A percentile compares a stretch with the other conserved stretches of the same genome.
phyloP scores from a whole-genome alignment of 2,797 vertebrate genomes.

The Melanotaenia nigrans region DNA sequence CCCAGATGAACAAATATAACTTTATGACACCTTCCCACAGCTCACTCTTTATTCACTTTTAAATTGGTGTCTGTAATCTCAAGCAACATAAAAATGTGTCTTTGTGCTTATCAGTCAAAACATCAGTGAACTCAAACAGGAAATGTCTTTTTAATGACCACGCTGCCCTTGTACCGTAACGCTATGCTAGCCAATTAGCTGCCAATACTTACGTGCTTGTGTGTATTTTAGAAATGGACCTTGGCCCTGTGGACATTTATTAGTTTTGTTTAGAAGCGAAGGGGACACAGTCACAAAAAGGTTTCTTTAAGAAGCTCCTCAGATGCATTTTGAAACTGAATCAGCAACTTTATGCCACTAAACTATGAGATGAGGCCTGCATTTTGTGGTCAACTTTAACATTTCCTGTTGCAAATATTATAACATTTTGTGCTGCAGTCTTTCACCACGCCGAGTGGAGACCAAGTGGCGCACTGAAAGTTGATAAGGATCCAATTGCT shows the following conservation, averaged over 20 bases:
- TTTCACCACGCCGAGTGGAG: constrained; percentile 34
- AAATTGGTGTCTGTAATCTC: constrained; percentile 34
- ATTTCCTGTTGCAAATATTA: constrained; percentile 60
- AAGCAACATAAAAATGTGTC: constrained; percentile 61
- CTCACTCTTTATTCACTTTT: constrained; percentile 30
- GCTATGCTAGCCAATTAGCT: constrained; percentile 68
- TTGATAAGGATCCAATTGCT: constrained; percentile 78
- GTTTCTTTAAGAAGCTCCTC: constrained; percentile 66
- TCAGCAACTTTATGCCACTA: constrained; percentile 74
- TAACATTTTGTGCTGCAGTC: constrained; percentile 44
- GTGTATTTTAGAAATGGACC: constrained; percentile 74
- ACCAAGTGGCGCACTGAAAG: constrained; percentile 63
- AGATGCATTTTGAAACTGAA: constrained; percentile 67
- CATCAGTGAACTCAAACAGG: constrained; percentile 72
- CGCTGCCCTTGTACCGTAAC: constrained; percentile 72
- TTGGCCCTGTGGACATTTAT: constrained; percentile 59
- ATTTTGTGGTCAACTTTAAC: constrained; percentile 50
- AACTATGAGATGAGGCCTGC: constrained; percentile 17
- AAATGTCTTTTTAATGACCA: constrained; percentile 79
- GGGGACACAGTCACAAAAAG: constrained; percentile 56
- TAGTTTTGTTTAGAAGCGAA: constrained; percentile 48
- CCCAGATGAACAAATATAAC: constrained; percentile 28
- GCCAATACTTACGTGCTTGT: constrained; percentile 69
- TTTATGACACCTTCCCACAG: constrained; percentile 45
- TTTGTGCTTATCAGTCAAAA: constrained; percentile 73